Base-by-base conservation (phyloP, 2,113 vertebrate genomes). In the Spilogale gracilis region DNA sequence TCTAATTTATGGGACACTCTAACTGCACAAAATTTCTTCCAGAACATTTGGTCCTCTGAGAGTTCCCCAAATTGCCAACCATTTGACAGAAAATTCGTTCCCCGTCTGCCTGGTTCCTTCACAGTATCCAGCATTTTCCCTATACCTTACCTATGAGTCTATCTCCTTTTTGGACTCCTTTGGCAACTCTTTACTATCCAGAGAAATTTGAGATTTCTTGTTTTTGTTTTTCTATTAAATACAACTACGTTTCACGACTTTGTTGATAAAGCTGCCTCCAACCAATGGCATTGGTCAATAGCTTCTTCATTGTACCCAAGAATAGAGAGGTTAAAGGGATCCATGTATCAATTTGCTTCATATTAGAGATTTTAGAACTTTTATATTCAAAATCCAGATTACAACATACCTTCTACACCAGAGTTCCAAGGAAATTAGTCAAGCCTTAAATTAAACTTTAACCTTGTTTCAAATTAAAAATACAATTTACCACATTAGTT, bases 21-120 rank as follows among this genome's bases (percentile, higher is more conserved):
- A 98, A 98, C 97, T 97, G 96, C 96, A 97, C 89, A 97, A 88
- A 98, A 97, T 98, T 98, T 98, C 98, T 98, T 98, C 95, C 97
- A 98, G 98, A 98, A 98, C 98, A 98, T 98, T 98, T 97, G 95
- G 96, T 98, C 97, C 98, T 98, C 78, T 58, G 96, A 97, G 98
- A 98, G 97, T 96, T 98, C 87, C 73, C 97, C 71, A 97, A 83
- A 95, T 98, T 98, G 97, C 98, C 93, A 98, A 97, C 91, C 23
- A 98, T 98, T 43, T 98, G 96, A 98, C 92, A 97, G 95, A 98
- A 98, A 98, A 98, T 98, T 98, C 97, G 97, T 97, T 97, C 96
- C 97, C 92, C 96, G 93, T 93, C 88, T 97, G 91, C 91, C 67
- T 95, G 98, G 80, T 96, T 98, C 92, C 98, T 95, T 96, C 98